Conservation (phyloP, 1,140 invertebrate species). For the Ooceraea biroi region DNA sequence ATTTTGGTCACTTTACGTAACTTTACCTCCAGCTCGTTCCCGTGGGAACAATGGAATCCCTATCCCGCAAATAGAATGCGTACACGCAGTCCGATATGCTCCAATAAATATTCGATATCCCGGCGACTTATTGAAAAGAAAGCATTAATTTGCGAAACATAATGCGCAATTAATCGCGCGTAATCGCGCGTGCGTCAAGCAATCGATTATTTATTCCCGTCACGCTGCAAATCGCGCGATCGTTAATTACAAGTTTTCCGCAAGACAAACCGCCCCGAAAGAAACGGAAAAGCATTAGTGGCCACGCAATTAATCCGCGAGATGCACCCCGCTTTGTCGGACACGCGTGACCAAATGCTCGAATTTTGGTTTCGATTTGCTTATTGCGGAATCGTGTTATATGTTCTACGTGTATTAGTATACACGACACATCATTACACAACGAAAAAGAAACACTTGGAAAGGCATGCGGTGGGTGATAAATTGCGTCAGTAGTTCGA, state of each 20-base stretch:
- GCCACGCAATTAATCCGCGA: constrained; percentile 13
- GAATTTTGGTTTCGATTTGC: constrained; percentile 15
- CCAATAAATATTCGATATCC: background rate
- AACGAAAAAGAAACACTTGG: constrained; percentile 44
- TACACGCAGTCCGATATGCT: background rate
- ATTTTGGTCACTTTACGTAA: constrained; percentile 23
- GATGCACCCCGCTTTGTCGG: background rate
- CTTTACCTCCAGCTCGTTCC: background rate
- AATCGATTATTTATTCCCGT: constrained; percentile 29
- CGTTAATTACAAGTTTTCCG: constrained; percentile 20
- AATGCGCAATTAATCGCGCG: background rate
- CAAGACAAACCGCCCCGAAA: background rate
- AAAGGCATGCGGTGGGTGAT: constrained; percentile 24
- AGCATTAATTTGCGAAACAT: constrained; percentile 8
- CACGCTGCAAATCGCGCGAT: background rate
- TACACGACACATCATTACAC: background rate
- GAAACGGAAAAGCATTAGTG: background rate
- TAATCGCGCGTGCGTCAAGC: background rate
- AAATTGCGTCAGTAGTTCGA: constrained; percentile 52
- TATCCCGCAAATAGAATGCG: background rate
- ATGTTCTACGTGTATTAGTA: constrained; percentile 13
- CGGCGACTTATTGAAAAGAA: background rate
- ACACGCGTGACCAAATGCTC: constrained; percentile 40
- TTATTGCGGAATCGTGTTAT: background rate
- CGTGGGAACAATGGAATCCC: background rate